Percentiles rank a stretch among this genome's conserved stretches.
These are phyloP conservation scores for Nesoenas mayeri DNA, from an alignment of 2,113 vertebrate genomes.

Conservation along the genomic window DNA sequence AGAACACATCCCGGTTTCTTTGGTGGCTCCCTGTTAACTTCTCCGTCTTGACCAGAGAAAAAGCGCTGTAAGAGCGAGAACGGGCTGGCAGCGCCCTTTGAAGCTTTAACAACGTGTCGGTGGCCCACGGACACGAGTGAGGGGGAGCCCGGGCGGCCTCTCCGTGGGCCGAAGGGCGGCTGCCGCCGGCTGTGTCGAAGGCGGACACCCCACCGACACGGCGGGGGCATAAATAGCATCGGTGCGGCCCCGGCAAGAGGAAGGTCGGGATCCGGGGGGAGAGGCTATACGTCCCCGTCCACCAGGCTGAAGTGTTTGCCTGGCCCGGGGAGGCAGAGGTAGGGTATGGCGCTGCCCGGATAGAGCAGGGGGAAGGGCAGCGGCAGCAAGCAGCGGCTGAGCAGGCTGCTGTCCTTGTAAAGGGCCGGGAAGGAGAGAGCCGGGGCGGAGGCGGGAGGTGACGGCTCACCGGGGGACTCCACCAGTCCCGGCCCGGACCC, in stretches of 20 bases:
- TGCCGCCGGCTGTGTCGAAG: neutral
- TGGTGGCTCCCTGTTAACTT: neutral
- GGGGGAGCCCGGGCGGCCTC: neutral
- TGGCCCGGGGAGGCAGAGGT: constrained; percentile 83
- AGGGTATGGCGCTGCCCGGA: constrained; percentile 81
- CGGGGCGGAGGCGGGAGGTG: neutral
- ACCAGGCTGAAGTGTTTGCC: constrained; percentile 85
- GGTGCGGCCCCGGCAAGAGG: neutral
- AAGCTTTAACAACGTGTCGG: neutral
- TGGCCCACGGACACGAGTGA: neutral
- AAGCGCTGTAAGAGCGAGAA: neutral
- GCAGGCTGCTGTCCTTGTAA: constrained; percentile 82
- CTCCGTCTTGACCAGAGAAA: neutral
- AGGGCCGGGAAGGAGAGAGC: constrained; percentile 27
- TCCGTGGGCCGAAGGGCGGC: neutral
- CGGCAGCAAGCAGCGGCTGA: constrained; percentile 83
- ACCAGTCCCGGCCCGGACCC: constrained; percentile 59
- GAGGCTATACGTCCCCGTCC: constrained; percentile 82
- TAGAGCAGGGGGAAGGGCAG: constrained; percentile 84
- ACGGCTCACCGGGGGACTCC: constrained; percentile 40
- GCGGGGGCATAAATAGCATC: neutral
- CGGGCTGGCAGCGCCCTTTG: neutral
- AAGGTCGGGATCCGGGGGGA: neutral
- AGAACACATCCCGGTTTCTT: constrained; percentile 13
- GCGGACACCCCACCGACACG: neutral